These are phyloP conservation scores for Lymantria dispar DNA, from an alignment of 2,888 invertebrate species.

Conservation along the genomic window DNA sequence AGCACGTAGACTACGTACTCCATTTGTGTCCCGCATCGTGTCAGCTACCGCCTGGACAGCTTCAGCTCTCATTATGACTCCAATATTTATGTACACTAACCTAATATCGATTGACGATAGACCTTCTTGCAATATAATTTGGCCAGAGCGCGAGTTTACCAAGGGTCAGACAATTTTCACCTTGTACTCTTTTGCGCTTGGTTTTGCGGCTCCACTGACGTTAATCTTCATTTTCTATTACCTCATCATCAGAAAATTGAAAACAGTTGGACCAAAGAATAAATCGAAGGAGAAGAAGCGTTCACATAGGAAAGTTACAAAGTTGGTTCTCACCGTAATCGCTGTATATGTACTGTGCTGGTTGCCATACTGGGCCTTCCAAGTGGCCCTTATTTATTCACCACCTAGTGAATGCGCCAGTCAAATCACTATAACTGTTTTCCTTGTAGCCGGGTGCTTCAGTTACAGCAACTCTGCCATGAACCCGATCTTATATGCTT, in stretches of 20 bases:
- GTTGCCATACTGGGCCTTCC: conserved; percentile 96
- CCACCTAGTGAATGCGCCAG: conserved; percentile 87
- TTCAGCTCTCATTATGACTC: conserved; percentile 93
- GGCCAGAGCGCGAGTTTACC: conserved; percentile 86
- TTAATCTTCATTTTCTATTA: conserved; percentile 94
- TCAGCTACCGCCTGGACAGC: conserved; percentile 93
- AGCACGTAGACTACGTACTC: conserved; percentile 92
- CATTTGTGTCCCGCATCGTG: conserved; percentile 92
- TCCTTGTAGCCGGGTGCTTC: conserved; percentile 92
- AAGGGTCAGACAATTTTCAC: conserved; percentile 92
- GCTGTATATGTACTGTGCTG: conserved; percentile 96
- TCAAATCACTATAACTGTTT: conserved; percentile 89
- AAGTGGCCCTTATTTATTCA: conserved; percentile 91
- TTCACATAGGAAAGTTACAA: conserved; percentile 95
- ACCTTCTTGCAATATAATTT: conserved; percentile 89
- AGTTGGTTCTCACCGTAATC: conserved; percentile 94
- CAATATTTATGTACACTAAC: conserved; percentile 93
- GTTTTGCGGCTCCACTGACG: conserved; percentile 92
- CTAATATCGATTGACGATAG: conserved; percentile 83
- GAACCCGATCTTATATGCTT: conserved; percentile 96
- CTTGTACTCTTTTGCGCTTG: conserved; percentile 92
- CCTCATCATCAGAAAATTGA: conserved; percentile 92
- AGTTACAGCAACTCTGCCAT: conserved; percentile 94
- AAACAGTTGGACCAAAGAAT: conserved; percentile 94
- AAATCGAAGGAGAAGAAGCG: conserved; percentile 96